Conservation (phyloP, 1,140 invertebrate species). For the Listronotus bonariensis region DNA sequence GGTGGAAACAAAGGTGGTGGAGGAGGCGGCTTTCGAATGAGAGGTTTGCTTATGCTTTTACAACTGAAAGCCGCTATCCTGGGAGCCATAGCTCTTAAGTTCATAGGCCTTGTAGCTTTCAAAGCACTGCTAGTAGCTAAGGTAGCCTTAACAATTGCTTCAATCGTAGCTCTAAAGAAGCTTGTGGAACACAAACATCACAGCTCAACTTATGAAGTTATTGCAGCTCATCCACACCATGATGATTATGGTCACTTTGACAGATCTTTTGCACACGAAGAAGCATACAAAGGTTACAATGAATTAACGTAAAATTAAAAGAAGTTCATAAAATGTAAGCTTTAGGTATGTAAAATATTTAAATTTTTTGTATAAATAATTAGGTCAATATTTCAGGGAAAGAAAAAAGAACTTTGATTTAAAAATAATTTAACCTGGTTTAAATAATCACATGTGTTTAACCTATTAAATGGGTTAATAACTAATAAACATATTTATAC, state of each 20-base stretch:
- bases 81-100: constrained; percentile 75
- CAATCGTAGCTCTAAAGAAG: constrained; percentile 78
- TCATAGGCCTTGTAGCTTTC: constrained; percentile 77
- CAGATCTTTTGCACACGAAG: constrained; percentile 51
- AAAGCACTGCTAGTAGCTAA: constrained; percentile 83
- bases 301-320: constrained; percentile 22
- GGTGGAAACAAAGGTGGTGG: constrained; percentile 47
- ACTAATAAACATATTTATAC: too few relatives aligned
- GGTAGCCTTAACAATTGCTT: constrained; percentile 74
- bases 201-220: constrained; percentile 71
- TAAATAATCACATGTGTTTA: too few relatives aligned
- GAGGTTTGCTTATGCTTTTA: constrained; percentile 73
- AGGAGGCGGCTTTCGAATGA: constrained; percentile 64
- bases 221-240: constrained; percentile 70
- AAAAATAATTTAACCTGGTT: too few relatives aligned
- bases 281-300: constrained; percentile 62
- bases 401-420: too few relatives aligned
- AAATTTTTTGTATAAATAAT: too few relatives aligned
- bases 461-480: too few relatives aligned
- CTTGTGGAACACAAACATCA: constrained; percentile 70
- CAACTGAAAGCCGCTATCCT: constrained; percentile 79
- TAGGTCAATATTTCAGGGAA: too few relatives aligned
- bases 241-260: constrained; percentile 62
- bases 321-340: background rate
- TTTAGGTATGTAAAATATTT: too few relatives aligned